Evolutionary conservation across 2,797 vertebrate species (phyloP).

Genomic region (Ctenopoma multispine): DNA sequence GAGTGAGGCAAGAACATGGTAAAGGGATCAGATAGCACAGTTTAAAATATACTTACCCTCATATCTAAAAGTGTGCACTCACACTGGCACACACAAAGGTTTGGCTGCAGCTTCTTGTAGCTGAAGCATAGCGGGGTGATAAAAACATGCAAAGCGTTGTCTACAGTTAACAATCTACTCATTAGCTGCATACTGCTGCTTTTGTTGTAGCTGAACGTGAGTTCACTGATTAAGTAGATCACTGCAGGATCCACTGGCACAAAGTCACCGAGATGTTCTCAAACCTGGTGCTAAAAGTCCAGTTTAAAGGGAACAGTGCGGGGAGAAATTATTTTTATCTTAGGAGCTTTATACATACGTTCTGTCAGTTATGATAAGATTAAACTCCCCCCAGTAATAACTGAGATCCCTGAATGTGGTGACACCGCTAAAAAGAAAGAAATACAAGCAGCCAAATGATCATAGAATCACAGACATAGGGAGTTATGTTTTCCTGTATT

Average conservation of each 20-base stretch:
- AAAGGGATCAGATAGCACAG: slow-evolving; percentile 4
- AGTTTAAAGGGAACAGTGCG: background rate
- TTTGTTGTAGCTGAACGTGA: background rate
- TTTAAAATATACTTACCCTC: background rate
- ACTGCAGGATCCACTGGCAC: background rate
- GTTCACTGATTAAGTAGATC: background rate
- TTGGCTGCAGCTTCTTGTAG: slow-evolving; percentile 10
- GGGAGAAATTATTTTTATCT: too few species aligned
- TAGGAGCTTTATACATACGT: too few species aligned
- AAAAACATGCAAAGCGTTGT: background rate
- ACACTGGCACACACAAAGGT: background rate
- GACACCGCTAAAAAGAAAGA: background rate
- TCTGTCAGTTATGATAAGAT: too few species aligned
- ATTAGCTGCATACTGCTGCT: background rate
- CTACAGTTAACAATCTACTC: slow-evolving; percentile 1
- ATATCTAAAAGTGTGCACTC: background rate
- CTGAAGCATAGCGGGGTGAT: background rate
- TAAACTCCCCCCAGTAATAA: background rate
- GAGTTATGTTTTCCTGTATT: background rate
- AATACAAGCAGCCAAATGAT: background rate
- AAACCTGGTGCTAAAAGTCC: background rate
- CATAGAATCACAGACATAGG: background rate
- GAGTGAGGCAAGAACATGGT: background rate
- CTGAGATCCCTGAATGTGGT: background rate
- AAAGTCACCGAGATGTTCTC: background rate